Conservation (phyloP, 2,113 vertebrate species). For the Megaptera novaeangliae region DNA sequence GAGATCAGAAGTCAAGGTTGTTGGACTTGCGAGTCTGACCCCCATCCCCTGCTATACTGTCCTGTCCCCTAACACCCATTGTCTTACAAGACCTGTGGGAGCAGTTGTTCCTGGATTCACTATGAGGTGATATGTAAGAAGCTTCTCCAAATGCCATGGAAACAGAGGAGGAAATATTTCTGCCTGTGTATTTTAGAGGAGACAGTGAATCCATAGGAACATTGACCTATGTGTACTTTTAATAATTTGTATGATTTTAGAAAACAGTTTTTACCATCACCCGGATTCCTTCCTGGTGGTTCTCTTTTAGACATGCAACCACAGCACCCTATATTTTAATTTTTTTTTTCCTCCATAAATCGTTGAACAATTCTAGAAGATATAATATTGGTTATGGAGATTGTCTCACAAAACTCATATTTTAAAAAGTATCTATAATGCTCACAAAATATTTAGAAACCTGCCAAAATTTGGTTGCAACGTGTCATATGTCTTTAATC, state of each 20-base stretch:
- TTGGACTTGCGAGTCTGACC: not conserved
- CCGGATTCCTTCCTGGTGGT: not conserved
- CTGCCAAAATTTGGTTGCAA: not conserved
- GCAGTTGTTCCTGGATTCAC: not conserved
- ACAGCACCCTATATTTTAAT: not conserved
- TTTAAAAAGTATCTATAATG: not conserved
- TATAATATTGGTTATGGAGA: not conserved
- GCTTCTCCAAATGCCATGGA: not conserved
- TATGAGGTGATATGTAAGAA: not conserved
- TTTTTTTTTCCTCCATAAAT: not conserved
- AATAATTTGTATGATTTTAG: not conserved
- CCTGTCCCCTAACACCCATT: too few relatives aligned
- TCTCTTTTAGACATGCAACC: not conserved
- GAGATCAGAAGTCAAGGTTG: not conserved
- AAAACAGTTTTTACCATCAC: not conserved
- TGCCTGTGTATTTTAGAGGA: not conserved
- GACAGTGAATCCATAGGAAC: not conserved
- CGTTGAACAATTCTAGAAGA: not conserved
- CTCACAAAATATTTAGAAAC: not conserved
- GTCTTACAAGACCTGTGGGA: not conserved
- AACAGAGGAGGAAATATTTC: not conserved
- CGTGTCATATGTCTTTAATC: not conserved
- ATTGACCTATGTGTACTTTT: not conserved
- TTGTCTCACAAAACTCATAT: not conserved
- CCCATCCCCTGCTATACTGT: rapidly evolving